phyloP scores from a whole-genome alignment of 1,140 invertebrate species.

The Drosophila funebris region DNA sequence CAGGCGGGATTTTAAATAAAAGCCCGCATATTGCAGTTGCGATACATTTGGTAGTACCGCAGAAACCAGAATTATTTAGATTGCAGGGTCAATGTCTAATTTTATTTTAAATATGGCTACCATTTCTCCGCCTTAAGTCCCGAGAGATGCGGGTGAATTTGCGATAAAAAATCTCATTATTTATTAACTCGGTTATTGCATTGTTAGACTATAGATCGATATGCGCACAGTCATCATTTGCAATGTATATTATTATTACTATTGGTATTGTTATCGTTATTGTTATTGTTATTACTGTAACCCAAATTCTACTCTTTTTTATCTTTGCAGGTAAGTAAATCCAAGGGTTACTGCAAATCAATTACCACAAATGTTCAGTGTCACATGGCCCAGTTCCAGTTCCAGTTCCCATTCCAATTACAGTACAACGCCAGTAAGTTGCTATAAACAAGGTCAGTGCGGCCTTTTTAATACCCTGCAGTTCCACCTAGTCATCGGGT shows the following conservation, averaged over 20 bases:
- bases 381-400: conserved; percentile 71
- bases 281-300: conserved; percentile 3
- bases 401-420: not conserved
- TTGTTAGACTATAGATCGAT: conserved; percentile 2
- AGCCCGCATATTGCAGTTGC: not conserved
- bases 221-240: not conserved
- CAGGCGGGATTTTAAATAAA: not conserved
- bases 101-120: not conserved
- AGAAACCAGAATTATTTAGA: not conserved
- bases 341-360: conserved; percentile 46
- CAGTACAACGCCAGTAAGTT: conserved; percentile 48
- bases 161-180: conserved; percentile 17
- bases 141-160: conserved; percentile 9
- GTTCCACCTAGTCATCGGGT: not conserved
- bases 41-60: not conserved
- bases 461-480: conserved; percentile 51
- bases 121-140: not conserved
- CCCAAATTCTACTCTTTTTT: conserved; percentile 33
- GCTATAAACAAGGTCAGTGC: conserved; percentile 61
- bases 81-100: conserved; percentile 17
- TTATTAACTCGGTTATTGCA: not conserved
- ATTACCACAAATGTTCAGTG: conserved; percentile 59
- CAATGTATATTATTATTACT: not conserved
- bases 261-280: not conserved
- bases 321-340: conserved; percentile 74